These are phyloP conservation scores for Tubulanus polymorphus DNA, from an alignment of 2,888 invertebrate genomes.

Conservation along the genomic window DNA sequence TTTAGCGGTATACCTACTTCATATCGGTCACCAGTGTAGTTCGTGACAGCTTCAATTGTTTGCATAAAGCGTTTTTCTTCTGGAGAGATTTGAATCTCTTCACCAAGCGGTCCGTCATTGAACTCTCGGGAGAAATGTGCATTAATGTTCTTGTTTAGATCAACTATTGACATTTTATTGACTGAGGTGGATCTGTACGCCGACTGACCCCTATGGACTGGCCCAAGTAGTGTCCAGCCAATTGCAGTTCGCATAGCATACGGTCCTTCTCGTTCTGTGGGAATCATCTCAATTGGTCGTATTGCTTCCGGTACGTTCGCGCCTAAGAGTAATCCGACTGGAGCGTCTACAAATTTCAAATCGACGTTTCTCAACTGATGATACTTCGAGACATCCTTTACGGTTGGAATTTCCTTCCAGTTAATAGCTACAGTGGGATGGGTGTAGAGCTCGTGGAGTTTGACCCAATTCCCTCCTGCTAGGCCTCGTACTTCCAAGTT, in stretches of 20 bases:
- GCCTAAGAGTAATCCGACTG: slow-evolving; percentile 4
- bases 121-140: neutral
- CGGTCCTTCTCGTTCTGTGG: slow-evolving; percentile 7
- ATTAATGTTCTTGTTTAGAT: neutral
- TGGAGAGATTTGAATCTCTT: neutral
- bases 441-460: neutral
- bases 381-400: neutral
- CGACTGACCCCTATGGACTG: neutral
- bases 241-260: slow-evolving; percentile 11
- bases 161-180: neutral
- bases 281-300: neutral
- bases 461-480: neutral
- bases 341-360: neutral
- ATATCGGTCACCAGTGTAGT: slow-evolving; percentile 7
- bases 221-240: slow-evolving; percentile 15
- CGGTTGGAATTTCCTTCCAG: neutral
- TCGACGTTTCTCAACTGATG: neutral
- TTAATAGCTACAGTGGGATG: neutral
- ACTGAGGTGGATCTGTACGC: neutral
- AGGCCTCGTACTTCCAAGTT: neutral
- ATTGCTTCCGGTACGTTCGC: neutral
- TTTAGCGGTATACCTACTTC: slow-evolving; percentile 13
- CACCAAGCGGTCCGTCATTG: neutral
- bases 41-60: slow-evolving; percentile 1
- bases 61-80: slow-evolving; percentile 5